Conservation (phyloP, 2,797 vertebrate genomes). For the Moxostoma hubbsi region DNA sequence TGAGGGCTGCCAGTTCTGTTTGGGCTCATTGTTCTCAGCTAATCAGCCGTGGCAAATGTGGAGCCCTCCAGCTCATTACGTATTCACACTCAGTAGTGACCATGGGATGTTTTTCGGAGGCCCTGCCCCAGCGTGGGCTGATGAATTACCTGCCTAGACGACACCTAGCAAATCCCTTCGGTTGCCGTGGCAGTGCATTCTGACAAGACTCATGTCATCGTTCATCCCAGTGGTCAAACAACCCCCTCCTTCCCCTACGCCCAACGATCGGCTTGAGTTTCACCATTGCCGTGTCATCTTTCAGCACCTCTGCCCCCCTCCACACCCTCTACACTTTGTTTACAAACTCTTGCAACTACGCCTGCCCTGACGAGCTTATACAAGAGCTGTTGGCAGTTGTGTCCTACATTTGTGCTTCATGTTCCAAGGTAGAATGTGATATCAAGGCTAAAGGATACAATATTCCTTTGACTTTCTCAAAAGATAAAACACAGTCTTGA, state of each 20-base stretch:
- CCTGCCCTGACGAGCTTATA: slow-evolving; percentile 33
- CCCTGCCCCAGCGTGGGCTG: slow-evolving; percentile 60
- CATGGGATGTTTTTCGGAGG: slow-evolving; percentile 83
- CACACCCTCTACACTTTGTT: slow-evolving; percentile 43
- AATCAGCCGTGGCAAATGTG: slow-evolving; percentile 92
- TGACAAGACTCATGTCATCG: slow-evolving; percentile 38
- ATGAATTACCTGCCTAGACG: slow-evolving; percentile 79
- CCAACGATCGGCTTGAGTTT: slow-evolving; percentile 64
- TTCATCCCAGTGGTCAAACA: slow-evolving; percentile 29
- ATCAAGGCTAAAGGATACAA: neutral
- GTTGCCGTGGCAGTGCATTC: slow-evolving; percentile 59
- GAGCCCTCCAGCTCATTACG: slow-evolving; percentile 86
- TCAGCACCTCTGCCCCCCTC: slow-evolving; percentile 40
- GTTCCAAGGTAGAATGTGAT: slow-evolving; percentile 2
- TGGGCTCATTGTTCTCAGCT: slow-evolving; percentile 88
- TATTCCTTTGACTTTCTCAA: neutral
- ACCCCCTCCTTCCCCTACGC: slow-evolving; percentile 5
- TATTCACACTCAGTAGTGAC: slow-evolving; percentile 84
- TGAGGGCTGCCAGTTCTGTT: slow-evolving; percentile 83
- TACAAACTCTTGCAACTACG: slow-evolving; percentile 49
- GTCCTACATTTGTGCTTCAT: slow-evolving; percentile 8
- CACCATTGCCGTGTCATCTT: slow-evolving; percentile 56
- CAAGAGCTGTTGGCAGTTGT: slow-evolving; percentile 46
- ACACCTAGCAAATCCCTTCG: slow-evolving; percentile 71
- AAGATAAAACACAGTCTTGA: neutral